phyloP scores from a whole-genome alignment of 2,113 vertebrate genomes.

The Rhinogobius similis region DNA sequence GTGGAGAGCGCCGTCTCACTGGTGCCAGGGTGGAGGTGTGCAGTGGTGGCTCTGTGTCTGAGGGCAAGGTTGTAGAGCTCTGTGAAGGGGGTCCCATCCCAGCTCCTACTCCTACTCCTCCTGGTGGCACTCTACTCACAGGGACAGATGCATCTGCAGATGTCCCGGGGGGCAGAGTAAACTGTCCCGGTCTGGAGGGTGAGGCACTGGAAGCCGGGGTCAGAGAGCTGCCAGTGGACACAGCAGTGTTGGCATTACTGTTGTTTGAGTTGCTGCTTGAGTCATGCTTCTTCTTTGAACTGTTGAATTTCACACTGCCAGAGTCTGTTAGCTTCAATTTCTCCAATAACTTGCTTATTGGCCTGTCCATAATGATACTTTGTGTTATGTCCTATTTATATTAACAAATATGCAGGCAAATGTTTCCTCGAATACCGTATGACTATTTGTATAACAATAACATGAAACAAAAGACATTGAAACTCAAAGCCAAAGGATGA shows the following conservation, averaged over 20 bases:
- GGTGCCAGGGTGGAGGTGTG: conserved; percentile 68
- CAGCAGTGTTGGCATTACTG: conserved; percentile 69
- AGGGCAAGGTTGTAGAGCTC: conserved; percentile 31
- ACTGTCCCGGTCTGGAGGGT: conserved; percentile 65
- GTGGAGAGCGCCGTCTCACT: conserved; percentile 71
- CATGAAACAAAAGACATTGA: conserved; percentile 40
- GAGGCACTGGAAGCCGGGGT: conserved; percentile 55
- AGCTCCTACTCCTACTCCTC: conserved; percentile 65
- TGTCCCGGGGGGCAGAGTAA: conserved; percentile 60
- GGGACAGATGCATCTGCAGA: conserved; percentile 64
- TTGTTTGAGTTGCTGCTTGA: conserved; percentile 74
- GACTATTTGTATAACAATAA: conserved; percentile 50
- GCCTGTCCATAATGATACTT: conserved; percentile 79
- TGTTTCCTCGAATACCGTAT: conserved; percentile 62
- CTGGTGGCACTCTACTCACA: conserved; percentile 47
- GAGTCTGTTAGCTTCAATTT: conserved; percentile 86
- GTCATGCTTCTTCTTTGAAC: conserved; percentile 83
- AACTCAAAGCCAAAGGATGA: conserved; percentile 14
- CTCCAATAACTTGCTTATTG: conserved; percentile 84
- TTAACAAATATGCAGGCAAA: conserved; percentile 25
- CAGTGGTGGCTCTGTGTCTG: conserved; percentile 56
- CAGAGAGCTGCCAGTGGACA: conserved; percentile 46
- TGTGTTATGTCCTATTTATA: conserved; percentile 4
- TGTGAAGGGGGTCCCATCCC: conserved; percentile 57
- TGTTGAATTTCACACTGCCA: conserved; percentile 84